Base-by-base conservation (phyloP, 2,113 vertebrate genomes). In the Amphiprion ocellaris region DNA sequence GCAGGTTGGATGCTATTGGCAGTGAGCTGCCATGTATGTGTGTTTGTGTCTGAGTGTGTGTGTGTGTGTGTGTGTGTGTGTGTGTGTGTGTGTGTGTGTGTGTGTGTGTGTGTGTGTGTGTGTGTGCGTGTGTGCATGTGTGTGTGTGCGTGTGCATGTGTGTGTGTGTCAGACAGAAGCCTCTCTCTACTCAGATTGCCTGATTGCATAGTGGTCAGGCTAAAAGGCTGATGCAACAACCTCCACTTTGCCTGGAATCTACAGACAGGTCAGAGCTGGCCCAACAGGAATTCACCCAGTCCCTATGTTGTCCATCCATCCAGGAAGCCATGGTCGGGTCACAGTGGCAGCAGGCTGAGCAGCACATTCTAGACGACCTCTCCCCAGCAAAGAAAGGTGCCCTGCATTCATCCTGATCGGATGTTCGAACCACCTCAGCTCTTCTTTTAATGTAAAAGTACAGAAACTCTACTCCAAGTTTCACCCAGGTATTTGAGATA, bases 71-170 rank as follows among this genome's bases (percentile, higher is more conserved):
- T 88, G 77, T 90, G 76, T 10, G 50, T 6, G 28, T 19, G 37
- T 16, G 58, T 41, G 58, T 26, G 28, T 41, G 21, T 87, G 58
- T 39, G 46, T 88, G n/a, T n/a, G 77, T 90, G 73, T 5, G 50
- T 6, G 28, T 19, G 37, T 17, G 47, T 41, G 58, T 26, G 30
- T 37, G 33, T 37, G 67, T 26, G 37, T 19, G 37, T 17, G 58
- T 41, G 47, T 26, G 30, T 41, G 33, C 87, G 33, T 37, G 30
- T 41, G 23, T 87, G 58, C 26, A 28, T 88, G 77, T 90, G 73
- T 6, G 50, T 7, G 28, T 19, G 37, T 17, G 47, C 28, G 58
- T 26, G 30, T 37, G 33, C 9, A 53, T 19, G 37, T 17, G 58
- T 41, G 47, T 26, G 30, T 41, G 33, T 88, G 33, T 37, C 33